Evolutionary conservation across 1,140 invertebrate genomes (phyloP), one percentile per base, ranked within the genome.

Genomic region (Tetraneura akinire): DNA sequence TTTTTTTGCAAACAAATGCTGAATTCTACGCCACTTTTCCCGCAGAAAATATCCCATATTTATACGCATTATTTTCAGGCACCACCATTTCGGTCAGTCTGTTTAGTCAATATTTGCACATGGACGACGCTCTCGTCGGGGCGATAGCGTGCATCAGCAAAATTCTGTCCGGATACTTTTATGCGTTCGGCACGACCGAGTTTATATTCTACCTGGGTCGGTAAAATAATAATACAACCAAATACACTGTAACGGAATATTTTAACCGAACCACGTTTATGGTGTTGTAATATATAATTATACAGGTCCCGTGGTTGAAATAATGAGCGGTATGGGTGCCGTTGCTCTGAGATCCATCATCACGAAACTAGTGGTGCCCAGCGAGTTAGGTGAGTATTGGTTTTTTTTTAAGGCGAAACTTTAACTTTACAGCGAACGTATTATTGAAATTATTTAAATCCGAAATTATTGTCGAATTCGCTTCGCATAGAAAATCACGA

Each of bases 301-400:
- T 87, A 23, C 86, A 92, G 92, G 89, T 64, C 90, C 92, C 0
- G 85, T 93, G 57, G 89, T 92, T 4, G 91, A 93, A 85, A 92
- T 94, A 80, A 87, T 93, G 51, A 92, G 92, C 83, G 92, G 92
- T 18, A 92, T 92, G 1, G 91, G 91, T 0, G 92, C 93, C 82
- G 93, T 93, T 78, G 92, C 92, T 0, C 91, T 93, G 88, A 87
- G 92, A 82, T 92, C 92, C 2, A 92, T 93, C 82, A 90, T 91
- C 51, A 92, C 92, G 0, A 94, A 94, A 86, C 85, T 94, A 70
- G 91, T 94, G 9, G 88, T 89, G 29, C 88, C 89, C 55, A 89
- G 91, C 81, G 91, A 92, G 86, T 86, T 92, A 83, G 91, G 91
- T 91, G 88, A 88, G 29, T 66, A 8, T 8, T 37, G n/a, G n/a